Conservation (phyloP, 2,113 vertebrate genomes). For the Leucosticte australis region DNA sequence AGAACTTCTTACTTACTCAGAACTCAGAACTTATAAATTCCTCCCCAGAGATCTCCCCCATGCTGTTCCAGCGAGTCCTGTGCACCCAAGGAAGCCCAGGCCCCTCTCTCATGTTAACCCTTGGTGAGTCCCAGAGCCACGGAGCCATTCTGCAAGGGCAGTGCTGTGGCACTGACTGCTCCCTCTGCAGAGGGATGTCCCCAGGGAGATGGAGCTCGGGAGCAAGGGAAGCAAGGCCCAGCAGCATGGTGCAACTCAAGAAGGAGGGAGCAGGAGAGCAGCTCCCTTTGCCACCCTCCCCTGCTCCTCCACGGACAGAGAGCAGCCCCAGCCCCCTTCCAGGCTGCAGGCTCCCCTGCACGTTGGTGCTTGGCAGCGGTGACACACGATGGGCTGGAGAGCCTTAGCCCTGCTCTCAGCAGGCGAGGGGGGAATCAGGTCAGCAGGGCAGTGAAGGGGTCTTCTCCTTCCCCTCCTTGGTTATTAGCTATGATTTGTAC, state of each 20-base stretch:
- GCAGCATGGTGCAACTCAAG: rapidly evolving
- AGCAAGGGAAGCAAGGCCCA: rapidly evolving
- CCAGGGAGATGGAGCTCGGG: rapidly evolving
- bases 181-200: neutral
- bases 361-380: neutral
- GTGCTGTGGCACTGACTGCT: neutral
- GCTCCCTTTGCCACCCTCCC: rapidly evolving
- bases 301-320: neutral
- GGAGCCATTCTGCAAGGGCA: rapidly evolving
- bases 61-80: rapidly evolving
- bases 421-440: neutral
- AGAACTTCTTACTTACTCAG: neutral
- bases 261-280: neutral
- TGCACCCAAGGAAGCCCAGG: rapidly evolving
- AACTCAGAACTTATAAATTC: neutral
- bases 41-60: rapidly evolving
- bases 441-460: neutral
- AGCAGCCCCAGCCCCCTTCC: neutral
- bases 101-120: rapidly evolving
- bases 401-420: neutral
- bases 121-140: rapidly evolving
- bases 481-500: neutral
- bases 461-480: neutral
- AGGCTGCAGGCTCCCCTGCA: neutral
- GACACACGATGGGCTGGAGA: neutral